Base-by-base conservation (phyloP, 2,113 vertebrate species). In the Brachyhypopomus gauderio region DNA sequence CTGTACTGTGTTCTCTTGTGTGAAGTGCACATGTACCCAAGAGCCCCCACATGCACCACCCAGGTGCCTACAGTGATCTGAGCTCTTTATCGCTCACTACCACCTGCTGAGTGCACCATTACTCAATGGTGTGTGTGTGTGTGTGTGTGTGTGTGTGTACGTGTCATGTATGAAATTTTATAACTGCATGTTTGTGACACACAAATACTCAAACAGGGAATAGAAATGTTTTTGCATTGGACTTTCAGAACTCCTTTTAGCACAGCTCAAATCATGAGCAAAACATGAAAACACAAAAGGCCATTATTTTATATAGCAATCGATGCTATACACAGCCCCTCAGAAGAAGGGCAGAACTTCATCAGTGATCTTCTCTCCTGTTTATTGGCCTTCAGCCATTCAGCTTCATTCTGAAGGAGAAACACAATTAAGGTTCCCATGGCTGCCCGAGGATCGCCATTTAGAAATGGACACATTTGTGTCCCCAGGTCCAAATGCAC, bases 151-250 rank as follows among this genome's bases (percentile, higher is more conserved):
- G 9, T 34, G 27, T 75, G 12, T 52, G 19, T 41, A 3, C 22
- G 2, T 59, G 55, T 58, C 27, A 52, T 75, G 30, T 38, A 56
- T 75, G 64, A 36, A 67, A 34, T 20, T 5, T 16, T 19, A 67
- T 3, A 17, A 36, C 25, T 30, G 62, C 63, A 22, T 66, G 2
- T 36, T 25, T 30, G 12, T 34, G 17, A 58, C 78, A 71, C 12
- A 1, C 70, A 23, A 16, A 48, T 79, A 66, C 78, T 76, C 64
- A 84, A 27, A 83, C 67, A 67, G 41, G 79, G 83, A 80, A 74
- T 71, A 73, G 7, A 27, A 30, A 5, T 45, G 3, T 45, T 6
- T 45, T 45, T 45, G 5, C 41, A 45, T 45, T 45, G 41, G 12
- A 14, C 34, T 22, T 8, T 62, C 19, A 34, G 8, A 17, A 64